Evolutionary conservation across 1,140 invertebrate genomes (phyloP), one percentile per base, ranked within the genome.

Genomic region (Ostrea denselamellosa): DNA sequence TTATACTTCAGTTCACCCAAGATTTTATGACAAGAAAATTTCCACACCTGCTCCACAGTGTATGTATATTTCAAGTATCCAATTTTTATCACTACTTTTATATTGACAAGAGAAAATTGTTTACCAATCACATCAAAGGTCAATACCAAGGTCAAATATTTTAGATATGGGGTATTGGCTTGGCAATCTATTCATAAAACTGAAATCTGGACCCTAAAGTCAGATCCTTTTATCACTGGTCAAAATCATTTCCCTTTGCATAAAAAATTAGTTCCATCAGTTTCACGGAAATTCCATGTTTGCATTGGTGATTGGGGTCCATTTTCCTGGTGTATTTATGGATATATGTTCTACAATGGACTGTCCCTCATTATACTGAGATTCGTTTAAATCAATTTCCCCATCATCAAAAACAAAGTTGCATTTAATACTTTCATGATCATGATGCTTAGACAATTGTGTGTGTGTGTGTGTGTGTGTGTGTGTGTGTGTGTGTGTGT

Each of bases 41-140:
- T 62, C 17, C 56, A 62, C 56, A 62, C 56, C 56, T 14, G 17
- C 56, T 62, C 17, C n/a, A 19, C 56, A 62, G 56, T 62, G 14
- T 62, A 62, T 62, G 5, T 19, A 62, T 7, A 34, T 34, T 77
- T 77, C 68, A 77, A 77, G 68, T 77, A 77, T 25, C 68, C 68
- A 9, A 77, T 25, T 77, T 77, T 77, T 77, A 77, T 77, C 68
- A 77, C 9, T 17, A 14, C 5, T 28, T 25, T 34, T 25, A 44
- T 44, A 44, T 5, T 62, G 56, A 62, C 56, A 19, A n/a, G 56
- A 7, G 56, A 62, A 62, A 28, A 77, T 77, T 77, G 68, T 77
- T 77, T 77, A 77, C 68, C 34, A 77, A 77, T 77, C 68, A 77
- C 68, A 77, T 12, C 8, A 34, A 77, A 77, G 68, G 68, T 77